A percentile compares a stretch with the other conserved stretches of the same genome.
Evolutionary conservation across 2,797 vertebrate species (phyloP).

Genomic region (Galagoides demidoff): DNA sequence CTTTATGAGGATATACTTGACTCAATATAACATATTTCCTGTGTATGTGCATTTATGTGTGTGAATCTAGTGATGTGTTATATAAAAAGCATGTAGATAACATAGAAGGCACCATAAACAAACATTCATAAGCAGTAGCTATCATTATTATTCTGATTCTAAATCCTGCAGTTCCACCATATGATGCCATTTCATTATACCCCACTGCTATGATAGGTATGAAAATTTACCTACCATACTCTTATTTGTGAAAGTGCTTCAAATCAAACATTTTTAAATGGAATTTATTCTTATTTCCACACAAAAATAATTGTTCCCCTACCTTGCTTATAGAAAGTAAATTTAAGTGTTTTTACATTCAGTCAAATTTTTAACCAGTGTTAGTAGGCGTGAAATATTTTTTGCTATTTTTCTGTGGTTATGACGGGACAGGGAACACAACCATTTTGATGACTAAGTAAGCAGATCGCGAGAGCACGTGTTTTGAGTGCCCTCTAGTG

Average conservation of each 20-base stretch:
- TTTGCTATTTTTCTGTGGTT: background rate
- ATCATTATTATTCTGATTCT: background rate
- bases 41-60: background rate
- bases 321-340: background rate
- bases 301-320: background rate
- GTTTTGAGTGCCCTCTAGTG: conserved; percentile 65
- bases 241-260: background rate
- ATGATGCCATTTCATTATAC: background rate
- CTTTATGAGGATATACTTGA: background rate
- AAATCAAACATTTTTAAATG: background rate
- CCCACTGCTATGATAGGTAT: background rate
- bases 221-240: background rate
- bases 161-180: background rate
- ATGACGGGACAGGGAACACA: background rate
- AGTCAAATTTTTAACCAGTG: background rate
- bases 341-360: background rate
- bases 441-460: background rate
- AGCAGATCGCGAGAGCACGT: background rate
- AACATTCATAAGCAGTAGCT: background rate
- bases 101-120: background rate
- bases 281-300: background rate
- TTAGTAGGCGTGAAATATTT: background rate
- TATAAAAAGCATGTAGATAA: background rate
- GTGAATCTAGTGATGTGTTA: background rate
- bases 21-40: background rate